Percentiles rank a stretch among this genome's conserved stretches.
phyloP scores from a whole-genome alignment of 2,797 vertebrate genomes.

The Amniataba percoides region DNA sequence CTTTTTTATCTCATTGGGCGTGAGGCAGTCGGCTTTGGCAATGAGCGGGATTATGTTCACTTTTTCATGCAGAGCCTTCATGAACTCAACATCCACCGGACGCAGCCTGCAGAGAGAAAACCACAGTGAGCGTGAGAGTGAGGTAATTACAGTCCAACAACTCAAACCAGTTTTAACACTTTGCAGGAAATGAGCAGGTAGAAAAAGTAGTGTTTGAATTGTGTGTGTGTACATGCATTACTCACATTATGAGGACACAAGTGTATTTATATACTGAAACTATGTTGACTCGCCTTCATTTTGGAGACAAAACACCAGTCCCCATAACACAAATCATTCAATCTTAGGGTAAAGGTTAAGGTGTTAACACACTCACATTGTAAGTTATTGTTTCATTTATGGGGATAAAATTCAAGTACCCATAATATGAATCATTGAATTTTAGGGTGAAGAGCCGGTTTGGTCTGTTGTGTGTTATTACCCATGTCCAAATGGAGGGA shows the following conservation, averaged over 20 bases:
- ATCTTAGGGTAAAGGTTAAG: too few relatives aligned
- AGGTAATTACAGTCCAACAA: neutral
- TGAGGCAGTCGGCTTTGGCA: slow-evolving; percentile 96
- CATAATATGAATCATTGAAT: too few relatives aligned
- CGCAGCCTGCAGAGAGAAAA: slow-evolving; percentile 85
- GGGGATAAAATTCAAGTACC: too few relatives aligned
- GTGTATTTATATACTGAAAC: too few relatives aligned
- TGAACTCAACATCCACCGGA: slow-evolving; percentile 97
- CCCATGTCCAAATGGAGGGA: slow-evolving; percentile 97
- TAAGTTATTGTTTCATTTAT: too few relatives aligned
- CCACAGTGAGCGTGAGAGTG: neutral
- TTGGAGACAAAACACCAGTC: too few relatives aligned
- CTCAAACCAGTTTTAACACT: neutral
- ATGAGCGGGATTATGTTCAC: slow-evolving; percentile 98
- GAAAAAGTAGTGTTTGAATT: neutral
- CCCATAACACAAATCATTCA: too few relatives aligned
- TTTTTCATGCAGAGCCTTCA: slow-evolving; percentile 98
- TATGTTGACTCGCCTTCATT: too few relatives aligned
- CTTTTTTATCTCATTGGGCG: slow-evolving; percentile 96
- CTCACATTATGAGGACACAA: too few relatives aligned
- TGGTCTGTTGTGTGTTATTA: slow-evolving; percentile 67
- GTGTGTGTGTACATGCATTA: neutral
- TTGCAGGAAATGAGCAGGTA: neutral
- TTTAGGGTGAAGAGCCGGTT: too few relatives aligned
- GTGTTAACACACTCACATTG: too few relatives aligned